Evolutionary conservation across 1,140 invertebrate genomes (phyloP).

Genomic region (Platyscapa corneri): DNA sequence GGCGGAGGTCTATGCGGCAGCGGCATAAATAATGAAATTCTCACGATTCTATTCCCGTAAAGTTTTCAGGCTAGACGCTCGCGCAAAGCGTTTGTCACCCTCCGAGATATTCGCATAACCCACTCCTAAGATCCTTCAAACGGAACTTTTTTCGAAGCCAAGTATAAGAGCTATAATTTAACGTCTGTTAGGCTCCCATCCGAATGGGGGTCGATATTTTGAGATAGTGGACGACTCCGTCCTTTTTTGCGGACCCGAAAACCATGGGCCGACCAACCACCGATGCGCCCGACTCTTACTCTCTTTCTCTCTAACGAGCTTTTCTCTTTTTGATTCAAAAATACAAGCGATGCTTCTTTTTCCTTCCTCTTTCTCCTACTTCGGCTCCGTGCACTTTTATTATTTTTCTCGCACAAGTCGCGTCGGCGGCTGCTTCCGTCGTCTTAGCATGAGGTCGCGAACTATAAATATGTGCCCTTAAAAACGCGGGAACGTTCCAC

Average conservation of each 20-base stretch:
- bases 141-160: neutral
- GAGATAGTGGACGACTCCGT: neutral
- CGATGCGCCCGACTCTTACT: too few relatives aligned
- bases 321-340: conserved; percentile 21
- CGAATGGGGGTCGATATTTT: conserved; percentile 1
- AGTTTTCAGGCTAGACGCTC: neutral
- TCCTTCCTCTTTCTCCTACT: neutral
- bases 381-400: neutral
- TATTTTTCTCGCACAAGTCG: conserved; percentile 8
- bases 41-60: neutral
- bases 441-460: conserved; percentile 46
- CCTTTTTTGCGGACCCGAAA: neutral
- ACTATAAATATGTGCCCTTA: conserved; percentile 50
- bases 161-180: neutral
- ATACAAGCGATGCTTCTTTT: conserved; percentile 38
- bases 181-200: neutral
- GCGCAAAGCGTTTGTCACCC: neutral
- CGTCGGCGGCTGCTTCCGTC: conserved; percentile 21
- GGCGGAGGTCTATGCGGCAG: too few relatives aligned
- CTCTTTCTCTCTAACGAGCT: neutral
- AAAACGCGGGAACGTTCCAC: conserved; percentile 46
- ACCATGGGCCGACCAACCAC: neutral
- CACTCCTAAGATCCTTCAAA: neutral
- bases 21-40: neutral
- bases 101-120: neutral